Percentiles rank a stretch among this genome's conserved stretches.
phyloP scores from a whole-genome alignment of 2,888 invertebrate genomes.

The Cerastoderma edule region DNA sequence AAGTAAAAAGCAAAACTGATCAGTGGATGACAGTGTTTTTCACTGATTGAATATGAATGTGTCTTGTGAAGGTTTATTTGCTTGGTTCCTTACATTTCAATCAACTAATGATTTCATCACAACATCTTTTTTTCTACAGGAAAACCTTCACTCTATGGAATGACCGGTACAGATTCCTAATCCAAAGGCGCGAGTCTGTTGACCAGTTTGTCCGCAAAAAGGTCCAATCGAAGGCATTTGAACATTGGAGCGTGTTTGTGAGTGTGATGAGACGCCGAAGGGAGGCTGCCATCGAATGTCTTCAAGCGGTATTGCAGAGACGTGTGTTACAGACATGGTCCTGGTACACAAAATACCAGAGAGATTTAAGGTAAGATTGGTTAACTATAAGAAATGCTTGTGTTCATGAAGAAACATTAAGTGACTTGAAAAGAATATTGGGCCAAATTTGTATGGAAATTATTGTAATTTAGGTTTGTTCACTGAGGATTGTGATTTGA shows the following conservation, averaged over 20 bases:
- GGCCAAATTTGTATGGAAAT: too few species aligned
- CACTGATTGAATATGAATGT: too few species aligned
- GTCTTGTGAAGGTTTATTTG: too few species aligned
- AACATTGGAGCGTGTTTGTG: conserved; percentile 70
- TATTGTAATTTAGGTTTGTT: too few species aligned
- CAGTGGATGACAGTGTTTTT: too few species aligned
- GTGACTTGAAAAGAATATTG: too few species aligned
- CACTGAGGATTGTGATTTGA: too few species aligned
- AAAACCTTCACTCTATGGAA: conserved; percentile 68
- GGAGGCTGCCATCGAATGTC: conserved; percentile 62
- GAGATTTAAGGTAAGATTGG: conserved; percentile 67
- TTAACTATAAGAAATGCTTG: neutral
- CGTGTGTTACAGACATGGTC: conserved; percentile 65
- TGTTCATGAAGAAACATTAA: neutral
- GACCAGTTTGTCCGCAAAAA: conserved; percentile 59
- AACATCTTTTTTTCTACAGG: conserved; percentile 47
- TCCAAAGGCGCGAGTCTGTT: conserved; percentile 59
- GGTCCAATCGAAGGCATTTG: conserved; percentile 61
- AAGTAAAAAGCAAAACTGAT: too few species aligned
- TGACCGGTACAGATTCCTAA: conserved; percentile 57
- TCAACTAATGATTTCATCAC: too few species aligned
- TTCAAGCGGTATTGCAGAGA: conserved; percentile 71
- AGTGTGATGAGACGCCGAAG: conserved; percentile 60
- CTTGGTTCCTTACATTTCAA: too few species aligned
- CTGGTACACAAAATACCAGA: conserved; percentile 64